Evolutionary conservation across 2,113 vertebrate genomes (phyloP).

Genomic region (Cyanoramphus novaezelandiae): DNA sequence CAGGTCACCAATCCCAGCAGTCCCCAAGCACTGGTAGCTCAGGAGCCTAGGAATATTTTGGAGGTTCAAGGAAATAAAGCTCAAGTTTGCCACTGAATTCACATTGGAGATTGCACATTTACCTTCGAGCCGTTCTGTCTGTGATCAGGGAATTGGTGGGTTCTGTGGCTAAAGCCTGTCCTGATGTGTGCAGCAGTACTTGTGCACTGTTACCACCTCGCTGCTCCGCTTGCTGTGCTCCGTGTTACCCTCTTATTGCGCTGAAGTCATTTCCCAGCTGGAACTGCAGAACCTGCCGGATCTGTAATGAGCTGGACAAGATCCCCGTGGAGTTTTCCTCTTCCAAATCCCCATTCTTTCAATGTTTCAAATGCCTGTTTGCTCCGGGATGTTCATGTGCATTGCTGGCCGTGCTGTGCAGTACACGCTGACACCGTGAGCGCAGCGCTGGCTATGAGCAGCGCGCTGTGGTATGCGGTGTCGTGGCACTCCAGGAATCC

Average conservation of each 20-base stretch:
- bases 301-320: background rate
- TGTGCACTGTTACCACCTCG: background rate
- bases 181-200: background rate
- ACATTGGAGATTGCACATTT: background rate
- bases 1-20: background rate
- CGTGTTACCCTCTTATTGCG: background rate
- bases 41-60: accelerated
- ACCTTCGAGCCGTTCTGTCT: background rate
- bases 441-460: slow-evolving; percentile 23
- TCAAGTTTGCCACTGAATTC: background rate
- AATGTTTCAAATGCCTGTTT: background rate
- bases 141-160: background rate
- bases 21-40: accelerated
- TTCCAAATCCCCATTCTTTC: background rate
- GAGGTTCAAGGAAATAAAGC: background rate
- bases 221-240: background rate
- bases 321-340: background rate
- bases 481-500: slow-evolving; percentile 63
- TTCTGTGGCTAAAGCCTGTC: background rate
- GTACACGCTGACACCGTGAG: slow-evolving; percentile 4
- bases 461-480: slow-evolving; percentile 38
- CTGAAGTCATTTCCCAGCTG: background rate
- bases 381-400: background rate
- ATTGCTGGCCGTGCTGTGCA: background rate
- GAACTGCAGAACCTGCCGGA: background rate